phyloP scores from a whole-genome alignment of 1,140 invertebrate genomes.

The Thaumetopoea pityocampa region DNA sequence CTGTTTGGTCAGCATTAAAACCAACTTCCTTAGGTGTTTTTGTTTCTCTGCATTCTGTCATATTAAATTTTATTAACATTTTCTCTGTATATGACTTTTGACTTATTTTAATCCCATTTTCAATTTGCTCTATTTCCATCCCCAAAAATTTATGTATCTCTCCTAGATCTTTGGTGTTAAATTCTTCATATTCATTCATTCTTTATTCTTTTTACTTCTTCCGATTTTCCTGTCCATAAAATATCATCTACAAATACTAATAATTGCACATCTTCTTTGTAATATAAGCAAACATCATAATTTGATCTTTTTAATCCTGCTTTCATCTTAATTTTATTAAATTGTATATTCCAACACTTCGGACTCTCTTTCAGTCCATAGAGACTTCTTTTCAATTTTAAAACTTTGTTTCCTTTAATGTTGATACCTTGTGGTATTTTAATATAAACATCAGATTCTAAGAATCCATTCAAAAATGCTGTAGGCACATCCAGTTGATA shows the following conservation, averaged over 20 bases:
- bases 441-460: slow-evolving; percentile 12
- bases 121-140: slow-evolving; percentile 17
- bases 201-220: too few relatives aligned
- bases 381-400: slow-evolving; percentile 13
- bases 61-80: slow-evolving; percentile 29
- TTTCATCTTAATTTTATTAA: slow-evolving; percentile 3
- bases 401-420: slow-evolving; percentile 1
- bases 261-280: slow-evolving; percentile 3
- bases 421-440: slow-evolving; percentile 11
- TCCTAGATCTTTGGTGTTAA: slow-evolving; percentile 23
- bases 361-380: slow-evolving; percentile 16
- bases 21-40: slow-evolving; percentile 26
- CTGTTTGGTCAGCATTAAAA: slow-evolving; percentile 4
- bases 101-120: slow-evolving; percentile 14
- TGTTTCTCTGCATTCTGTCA: slow-evolving; percentile 22
- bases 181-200: slow-evolving; percentile 3
- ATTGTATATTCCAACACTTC: slow-evolving; percentile 12
- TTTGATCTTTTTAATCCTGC: slow-evolving; percentile 11
- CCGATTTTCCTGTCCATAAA: slow-evolving; percentile 6
- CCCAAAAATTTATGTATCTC: slow-evolving; percentile 16
- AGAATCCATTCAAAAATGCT: slow-evolving; percentile 12
- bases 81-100: slow-evolving; percentile 18
- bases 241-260: slow-evolving; percentile 18
- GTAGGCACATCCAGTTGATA: slow-evolving; percentile 12
- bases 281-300: slow-evolving; percentile 16